Conservation (phyloP, 2,113 vertebrate genomes). For the Sciurus niger region DNA sequence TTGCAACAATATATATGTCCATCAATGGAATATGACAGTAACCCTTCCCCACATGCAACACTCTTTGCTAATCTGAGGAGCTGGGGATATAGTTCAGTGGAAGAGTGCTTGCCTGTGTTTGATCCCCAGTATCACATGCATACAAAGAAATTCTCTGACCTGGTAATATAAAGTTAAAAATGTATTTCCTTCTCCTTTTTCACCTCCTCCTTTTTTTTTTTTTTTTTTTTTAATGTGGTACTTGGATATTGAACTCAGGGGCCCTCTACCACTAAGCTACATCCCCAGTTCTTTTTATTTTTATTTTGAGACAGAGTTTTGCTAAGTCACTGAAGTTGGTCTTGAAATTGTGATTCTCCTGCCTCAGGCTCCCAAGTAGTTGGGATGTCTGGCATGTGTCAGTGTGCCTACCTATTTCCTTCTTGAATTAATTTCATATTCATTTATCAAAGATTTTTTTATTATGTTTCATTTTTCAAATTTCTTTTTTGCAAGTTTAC, state of each 20-base stretch:
- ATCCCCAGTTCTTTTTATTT: too few relatives aligned
- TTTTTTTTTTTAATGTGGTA: too few relatives aligned
- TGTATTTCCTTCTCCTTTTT: neutral
- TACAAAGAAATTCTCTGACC: too few relatives aligned
- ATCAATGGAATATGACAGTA: neutral
- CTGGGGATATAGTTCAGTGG: too few relatives aligned
- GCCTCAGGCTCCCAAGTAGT: neutral
- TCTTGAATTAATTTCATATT: constrained; percentile 58
- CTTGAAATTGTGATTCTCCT: neutral
- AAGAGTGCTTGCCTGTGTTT: too few relatives aligned
- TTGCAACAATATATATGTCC: neutral
- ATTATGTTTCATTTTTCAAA: neutral
- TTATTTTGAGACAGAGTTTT: neutral
- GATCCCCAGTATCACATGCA: too few relatives aligned
- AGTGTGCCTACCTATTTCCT: neutral
- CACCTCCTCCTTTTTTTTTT: too few relatives aligned
- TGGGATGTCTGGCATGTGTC: neutral
- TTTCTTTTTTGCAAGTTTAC: neutral
- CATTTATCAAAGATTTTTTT: neutral
- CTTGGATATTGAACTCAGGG: too few relatives aligned
- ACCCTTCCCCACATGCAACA: neutral
- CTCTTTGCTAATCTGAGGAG: neutral
- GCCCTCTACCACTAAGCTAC: too few relatives aligned
- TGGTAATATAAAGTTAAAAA: constrained; percentile 55
- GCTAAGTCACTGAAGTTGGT: neutral